Evolutionary conservation across 2,888 invertebrate species (phyloP), one percentile per base, ranked within the genome.

Genomic region (Mylabris sibirica): DNA sequence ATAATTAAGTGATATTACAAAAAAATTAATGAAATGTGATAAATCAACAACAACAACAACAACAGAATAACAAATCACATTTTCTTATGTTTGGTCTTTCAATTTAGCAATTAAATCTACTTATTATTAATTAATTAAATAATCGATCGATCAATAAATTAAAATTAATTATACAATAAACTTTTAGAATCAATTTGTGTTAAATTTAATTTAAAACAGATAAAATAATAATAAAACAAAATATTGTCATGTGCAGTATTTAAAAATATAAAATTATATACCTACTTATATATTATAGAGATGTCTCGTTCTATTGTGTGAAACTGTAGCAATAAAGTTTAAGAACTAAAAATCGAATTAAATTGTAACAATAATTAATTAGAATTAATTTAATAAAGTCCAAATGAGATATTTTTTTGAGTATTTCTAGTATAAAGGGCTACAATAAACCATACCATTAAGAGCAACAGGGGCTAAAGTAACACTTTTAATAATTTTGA

Each of bases 301-400:
- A 63, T 67, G 66, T 68, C 35, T 57, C 35, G 35, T 68, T 70
- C 71, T 67, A 68, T 70, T 72, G 74, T 73, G 75, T 75, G 73
- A 70, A 74, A 68, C 24, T 74, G 73, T 76, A 74, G 75, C 72
- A 76, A 75, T 76, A 76, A 73, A 73, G n/a, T 62, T 63, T 57
- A 57, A 57, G 26, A n/a, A 57, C n/a, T 24, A 57, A 30, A 6
- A 30, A 57, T 57, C 57, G 26, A 57, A 57, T n/a, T 26, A 57
- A 57, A 24, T 57, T 53, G 53, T 53, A 53, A 53, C 22, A 17
- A 44, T 44, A 44, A 44, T 38, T 38, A 3, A 12, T 14, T 35
- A 11, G 14, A 12, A 38, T 11, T 44, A 44, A 44, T 44, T 41
- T 41, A 41, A 41, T 41, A 41, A 41, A 41, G 8, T 11, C 11